Base-by-base conservation (phyloP, 2,113 vertebrate species). In the Brachyhypopomus gauderio region DNA sequence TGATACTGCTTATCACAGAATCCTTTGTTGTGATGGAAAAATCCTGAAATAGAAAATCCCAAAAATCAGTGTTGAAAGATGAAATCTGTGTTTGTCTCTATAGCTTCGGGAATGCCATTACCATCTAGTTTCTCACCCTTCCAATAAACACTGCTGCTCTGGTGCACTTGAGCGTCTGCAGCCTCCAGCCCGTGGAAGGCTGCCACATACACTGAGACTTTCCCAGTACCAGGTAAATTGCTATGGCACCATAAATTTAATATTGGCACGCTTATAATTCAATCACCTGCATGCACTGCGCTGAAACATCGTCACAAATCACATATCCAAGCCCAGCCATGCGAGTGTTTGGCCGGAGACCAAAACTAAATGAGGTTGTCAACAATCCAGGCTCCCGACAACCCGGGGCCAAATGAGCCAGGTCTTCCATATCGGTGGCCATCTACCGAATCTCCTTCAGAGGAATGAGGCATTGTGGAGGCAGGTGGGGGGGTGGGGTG, bases 351-450 rank as follows among this genome's bases (percentile, higher is more conserved):
- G 85, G 87, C 85, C 12, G 8, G 0, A 0, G 38, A 80, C 84
- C 84, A 85, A 73, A 81, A 72, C 56, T 78, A 85, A 87, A 83
- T 82, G 45, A 81, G 79, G 66, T 78, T 41, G 66, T 75, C 79
- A 70, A 76, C 79, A 60, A 75, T 72, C 30, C 69, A 78, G 67
- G 45, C 45, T 52, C 45, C 45, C 45, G 45, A 52, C 45, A 52
- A 52, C 45, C 45, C 3, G 45, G 45, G 66, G 52, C 30, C 27
- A 38, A 55, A 60, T 41, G 27, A 67, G 41, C 20, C 34, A 45
- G 5, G 36, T 45, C 79, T 59, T 19, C 25, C 58, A 72, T 67
- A 27, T 71, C 67, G 66, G 82, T 71, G 38, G 45, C 7, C 16
- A 70, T 71, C 22, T 8, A 30, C 30, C 19, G 22, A 36, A n/a